Base-by-base conservation (phyloP, 2,888 invertebrate genomes). In the Megamerina dolium region DNA sequence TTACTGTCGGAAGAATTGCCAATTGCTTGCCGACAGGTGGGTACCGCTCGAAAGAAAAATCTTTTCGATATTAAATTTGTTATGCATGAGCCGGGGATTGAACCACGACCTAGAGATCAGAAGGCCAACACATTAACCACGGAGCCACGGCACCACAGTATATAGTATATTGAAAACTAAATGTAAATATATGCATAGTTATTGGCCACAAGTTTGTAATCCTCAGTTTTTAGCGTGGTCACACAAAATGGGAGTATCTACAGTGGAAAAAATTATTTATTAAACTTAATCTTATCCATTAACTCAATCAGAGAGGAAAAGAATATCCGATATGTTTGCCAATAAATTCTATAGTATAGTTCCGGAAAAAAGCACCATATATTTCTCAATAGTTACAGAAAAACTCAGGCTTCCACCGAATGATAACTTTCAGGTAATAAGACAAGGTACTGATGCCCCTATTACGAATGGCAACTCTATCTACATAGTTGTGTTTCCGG, bases 161-260 rank as follows among this genome's bases (percentile, higher is more conserved):
- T 23, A 23, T 8, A 8, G 6, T 23, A 23, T 23, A 23, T 23
- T 8, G 10, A 23, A 23, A 23, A 23, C 10, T 8, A 8, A 23
- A 23, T 23, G 6, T 23, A 8, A 8, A 23, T 23, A 8, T 8
- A 8, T 23, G 6, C 23, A 10, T 21, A 36, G 36, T 17, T 36
- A 23, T 23, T 21, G 20, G 2, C 14, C 36, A 10, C 21, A 21
- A 20, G 35, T 2, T 19, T 35, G 21, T 18, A 20, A 12, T 20
- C 20, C 13, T 9, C 37, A 37, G n/a, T 16, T 16, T 8, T 27
- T 37, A 5, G 37, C 37, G 14, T 37, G 26, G 29, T 5, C 23
- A 10, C 26, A 37, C 26, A 37, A 37, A 26, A 23, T 37, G 13
- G 23, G 26, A 5, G 14, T 26, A 14, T 37, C 37, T 9, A 37